Conservation (phyloP, 2,113 vertebrate species). For the Heloderma charlesbogerti region DNA sequence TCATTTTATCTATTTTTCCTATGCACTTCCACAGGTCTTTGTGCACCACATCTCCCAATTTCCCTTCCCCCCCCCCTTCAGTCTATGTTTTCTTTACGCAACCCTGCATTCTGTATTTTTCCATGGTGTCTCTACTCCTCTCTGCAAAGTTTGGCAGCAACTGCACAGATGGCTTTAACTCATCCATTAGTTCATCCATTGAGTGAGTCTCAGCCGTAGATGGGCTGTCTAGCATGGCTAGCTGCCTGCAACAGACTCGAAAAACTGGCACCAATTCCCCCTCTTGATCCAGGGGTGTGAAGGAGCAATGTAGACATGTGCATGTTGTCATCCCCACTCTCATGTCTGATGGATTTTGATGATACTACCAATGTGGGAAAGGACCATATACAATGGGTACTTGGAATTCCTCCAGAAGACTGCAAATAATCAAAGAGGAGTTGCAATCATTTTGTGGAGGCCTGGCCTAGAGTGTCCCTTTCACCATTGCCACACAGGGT, state of each 20-base stretch:
- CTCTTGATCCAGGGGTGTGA: neutral
- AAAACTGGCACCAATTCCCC: neutral
- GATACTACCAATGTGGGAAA: neutral
- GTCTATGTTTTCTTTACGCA: no score
- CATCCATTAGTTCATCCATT: neutral
- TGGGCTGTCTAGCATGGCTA: neutral
- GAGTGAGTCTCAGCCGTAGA: neutral
- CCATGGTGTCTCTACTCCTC: no score
- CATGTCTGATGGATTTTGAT: neutral
- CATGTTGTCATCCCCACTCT: neutral
- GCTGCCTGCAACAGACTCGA: neutral
- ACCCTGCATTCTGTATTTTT: neutral
- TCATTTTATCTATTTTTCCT: neutral
- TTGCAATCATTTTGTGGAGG: neutral
- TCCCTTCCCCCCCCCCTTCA: neutral
- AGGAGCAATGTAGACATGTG: neutral
- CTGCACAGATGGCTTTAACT: neutral
- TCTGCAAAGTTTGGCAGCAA: neutral
- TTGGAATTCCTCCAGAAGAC: neutral
- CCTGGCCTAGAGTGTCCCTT: neutral
- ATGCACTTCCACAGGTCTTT: neutral
- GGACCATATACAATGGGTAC: neutral
- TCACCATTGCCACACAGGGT: neutral
- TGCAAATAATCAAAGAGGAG: neutral
- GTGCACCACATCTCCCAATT: neutral